Evolutionary conservation across 1,140 invertebrate species (phyloP).

Genomic region (Subanguina moxae): DNA sequence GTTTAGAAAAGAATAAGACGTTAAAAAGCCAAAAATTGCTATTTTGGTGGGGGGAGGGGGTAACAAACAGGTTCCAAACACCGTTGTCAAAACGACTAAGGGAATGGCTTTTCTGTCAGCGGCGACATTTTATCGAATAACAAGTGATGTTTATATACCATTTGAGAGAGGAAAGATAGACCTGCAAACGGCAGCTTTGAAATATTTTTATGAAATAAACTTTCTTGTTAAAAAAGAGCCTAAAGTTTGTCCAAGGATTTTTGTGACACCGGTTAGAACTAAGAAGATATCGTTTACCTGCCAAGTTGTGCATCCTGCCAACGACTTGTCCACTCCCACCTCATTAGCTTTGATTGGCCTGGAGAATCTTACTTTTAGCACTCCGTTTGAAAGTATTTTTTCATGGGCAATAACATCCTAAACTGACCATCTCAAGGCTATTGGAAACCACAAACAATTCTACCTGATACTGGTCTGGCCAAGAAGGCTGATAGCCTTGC

Average conservation of each 20-base stretch:
- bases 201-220: no score
- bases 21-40: neutral
- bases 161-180: no score
- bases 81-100: no score
- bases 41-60: no score
- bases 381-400: slow-evolving; percentile 21
- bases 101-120: no score
- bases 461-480: slow-evolving; percentile 12
- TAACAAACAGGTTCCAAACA: no score
- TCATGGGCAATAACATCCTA: slow-evolving; percentile 19
- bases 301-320: slow-evolving; percentile 30
- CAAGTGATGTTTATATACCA: no score
- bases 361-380: slow-evolving; percentile 26
- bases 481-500: slow-evolving; percentile 32
- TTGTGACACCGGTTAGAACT: neutral
- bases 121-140: no score
- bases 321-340: slow-evolving; percentile 4
- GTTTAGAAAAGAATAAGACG: neutral
- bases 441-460: neutral
- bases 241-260: no score
- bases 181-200: no score
- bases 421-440: neutral
- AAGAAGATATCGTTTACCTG: no score
- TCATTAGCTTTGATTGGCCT: slow-evolving; percentile 20
- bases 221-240: no score